Base-by-base conservation (phyloP, 2,888 invertebrate genomes). In the Diarsia rubi region DNA sequence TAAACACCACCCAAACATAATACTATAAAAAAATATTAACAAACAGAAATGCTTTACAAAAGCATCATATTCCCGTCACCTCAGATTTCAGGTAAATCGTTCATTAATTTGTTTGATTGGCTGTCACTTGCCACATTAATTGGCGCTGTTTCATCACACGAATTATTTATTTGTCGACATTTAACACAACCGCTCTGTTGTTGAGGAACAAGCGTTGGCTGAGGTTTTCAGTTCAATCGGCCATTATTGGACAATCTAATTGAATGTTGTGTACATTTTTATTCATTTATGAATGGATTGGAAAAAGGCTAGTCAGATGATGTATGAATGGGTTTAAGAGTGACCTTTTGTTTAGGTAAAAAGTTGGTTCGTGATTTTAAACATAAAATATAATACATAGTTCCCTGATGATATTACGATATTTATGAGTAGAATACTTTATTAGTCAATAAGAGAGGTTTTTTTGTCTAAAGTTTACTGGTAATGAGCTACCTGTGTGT, bases 21-120 rank as follows among this genome's bases (percentile, higher is more conserved):
- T 14, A 49, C 0, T 24, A 63, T 3, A 37, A 24, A 3, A 21
- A 27, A 21, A n/a, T 3, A 75, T 16, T 21, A 49, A 49, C 37
- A 0, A 67, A 49, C 54, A 12, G 3, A 68, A 63, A 63, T 49
- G 14, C 4, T 42, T 54, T 21, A 60, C 14, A 45, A 49, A 45
- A 42, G 45, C 19, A 47, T 63, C 45, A 37, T 24, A 24, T 52
- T 59, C 49, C 6, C 19, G n/a, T 19, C 8, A 19, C 6, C 14
- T 73, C 69, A 52, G 52, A 59, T 73, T 65, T 69, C 49, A 6
- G 21, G 14, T 70, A 59, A 70, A 52, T 47, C 19, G 21, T 54
- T 69, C 27, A 60, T 70, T 69, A n/a, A 60, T 70, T 44, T 45
- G 52, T 80, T 59, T 68, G 70, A 70, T 80, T 70, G 80, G 19